Conservation (phyloP, 2,888 invertebrate species). For the Margaritifera margaritifera region DNA sequence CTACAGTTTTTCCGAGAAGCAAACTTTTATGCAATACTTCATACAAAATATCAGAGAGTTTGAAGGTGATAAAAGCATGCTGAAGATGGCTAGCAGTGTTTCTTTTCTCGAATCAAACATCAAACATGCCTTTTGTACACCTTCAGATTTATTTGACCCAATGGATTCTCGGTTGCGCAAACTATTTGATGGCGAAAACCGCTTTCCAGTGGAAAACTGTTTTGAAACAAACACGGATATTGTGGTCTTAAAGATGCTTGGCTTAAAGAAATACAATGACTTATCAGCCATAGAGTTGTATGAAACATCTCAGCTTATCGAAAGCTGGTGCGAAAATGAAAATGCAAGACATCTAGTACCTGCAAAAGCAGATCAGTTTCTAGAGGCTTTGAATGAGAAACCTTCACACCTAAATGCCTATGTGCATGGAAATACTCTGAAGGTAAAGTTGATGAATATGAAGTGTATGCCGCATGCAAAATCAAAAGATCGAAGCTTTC, state of each 20-base stretch:
- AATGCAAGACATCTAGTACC: no score
- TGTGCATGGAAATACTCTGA: no score
- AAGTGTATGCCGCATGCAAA: conserved; percentile 7
- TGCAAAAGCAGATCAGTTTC: no score
- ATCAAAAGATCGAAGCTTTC: neutral
- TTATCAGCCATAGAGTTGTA: conserved; percentile 14
- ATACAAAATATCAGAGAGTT: conserved; percentile 6
- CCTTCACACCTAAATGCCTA: no score
- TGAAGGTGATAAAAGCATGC: neutral
- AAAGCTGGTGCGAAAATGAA: neutral
- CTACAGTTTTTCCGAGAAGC: neutral
- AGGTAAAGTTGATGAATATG: neutral
- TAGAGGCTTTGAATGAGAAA: no score
- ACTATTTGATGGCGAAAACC: conserved; percentile 8
- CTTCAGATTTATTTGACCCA: conserved; percentile 24
- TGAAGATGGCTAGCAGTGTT: conserved; percentile 7
- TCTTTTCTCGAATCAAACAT: conserved; percentile 8
- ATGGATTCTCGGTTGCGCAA: conserved; percentile 4
- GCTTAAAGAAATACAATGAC: conserved; percentile 15
- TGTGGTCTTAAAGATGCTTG: conserved; percentile 5
- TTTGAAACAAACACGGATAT: conserved; percentile 1
- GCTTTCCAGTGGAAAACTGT: conserved; percentile 16
- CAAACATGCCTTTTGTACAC: neutral
- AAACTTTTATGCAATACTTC: conserved; percentile 14
- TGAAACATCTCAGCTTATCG: conserved; percentile 8